Evolutionary conservation across 2,888 invertebrate genomes (phyloP).

Genomic region (Drosophila sordidapex): DNA sequence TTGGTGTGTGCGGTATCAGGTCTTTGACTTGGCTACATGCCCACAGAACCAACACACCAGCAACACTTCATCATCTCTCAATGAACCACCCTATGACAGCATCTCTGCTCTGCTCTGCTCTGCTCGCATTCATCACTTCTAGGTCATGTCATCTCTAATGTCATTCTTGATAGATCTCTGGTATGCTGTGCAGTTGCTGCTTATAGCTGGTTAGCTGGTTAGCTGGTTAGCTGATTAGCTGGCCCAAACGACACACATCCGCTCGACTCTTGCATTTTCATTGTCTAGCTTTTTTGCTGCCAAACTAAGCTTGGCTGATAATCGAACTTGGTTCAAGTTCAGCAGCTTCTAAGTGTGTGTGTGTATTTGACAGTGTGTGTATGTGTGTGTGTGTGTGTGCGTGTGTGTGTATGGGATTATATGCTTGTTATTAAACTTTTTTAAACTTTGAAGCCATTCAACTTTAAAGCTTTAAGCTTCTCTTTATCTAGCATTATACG

Average conservation of each 20-base stretch:
- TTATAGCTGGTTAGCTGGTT: neutral
- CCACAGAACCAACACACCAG: conserved; percentile 1
- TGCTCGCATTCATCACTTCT: conserved; percentile 23
- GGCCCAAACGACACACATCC: conserved; percentile 17
- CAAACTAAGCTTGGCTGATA: neutral
- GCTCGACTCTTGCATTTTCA: neutral
- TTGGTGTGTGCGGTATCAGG: conserved; percentile 76
- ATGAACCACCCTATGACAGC: conserved; percentile 39
- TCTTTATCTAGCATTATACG: neutral
- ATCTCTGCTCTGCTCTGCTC: conserved; percentile 8
- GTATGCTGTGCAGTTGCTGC: conserved; percentile 18
- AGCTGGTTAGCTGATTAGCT: neutral
- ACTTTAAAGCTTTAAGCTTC: conserved; percentile 44
- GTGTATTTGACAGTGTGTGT: neutral
- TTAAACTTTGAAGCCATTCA: conserved; percentile 1
- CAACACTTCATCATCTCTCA: conserved; percentile 30
- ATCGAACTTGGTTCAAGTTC: conserved; percentile 1
- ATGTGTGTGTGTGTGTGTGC: neutral
- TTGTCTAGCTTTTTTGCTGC: conserved; percentile 4
- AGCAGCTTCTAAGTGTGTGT: conserved; percentile 4
- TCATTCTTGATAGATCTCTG: conserved; percentile 30
- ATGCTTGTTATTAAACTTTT: neutral
- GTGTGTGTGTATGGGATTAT: neutral
- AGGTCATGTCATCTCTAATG: conserved; percentile 30
- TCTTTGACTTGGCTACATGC: conserved; percentile 71